Evolutionary conservation across 92 coral and sea anemone species (phyloP).

Genomic region (Muricea muricata): DNA sequence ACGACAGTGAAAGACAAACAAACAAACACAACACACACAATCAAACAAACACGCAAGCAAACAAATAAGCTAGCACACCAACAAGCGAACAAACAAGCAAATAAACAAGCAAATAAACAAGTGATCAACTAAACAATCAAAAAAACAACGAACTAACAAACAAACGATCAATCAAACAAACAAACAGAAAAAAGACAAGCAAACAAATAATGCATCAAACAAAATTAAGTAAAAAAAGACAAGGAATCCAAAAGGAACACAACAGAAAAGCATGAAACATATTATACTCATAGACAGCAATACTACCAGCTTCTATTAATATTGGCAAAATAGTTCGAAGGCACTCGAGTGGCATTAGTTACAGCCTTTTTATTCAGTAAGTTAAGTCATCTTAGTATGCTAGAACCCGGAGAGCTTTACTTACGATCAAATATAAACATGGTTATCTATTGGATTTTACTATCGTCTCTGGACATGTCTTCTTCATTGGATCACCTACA

Average conservation of each 20-base stretch:
- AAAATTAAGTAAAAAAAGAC: no score
- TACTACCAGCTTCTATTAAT: neutral
- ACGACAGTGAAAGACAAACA: neutral
- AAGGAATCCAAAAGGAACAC: no score
- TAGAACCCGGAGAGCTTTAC: neutral
- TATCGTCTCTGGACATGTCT: constrained; percentile 2
- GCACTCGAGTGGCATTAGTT: no score
- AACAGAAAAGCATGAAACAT: no score
- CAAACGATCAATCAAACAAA: no score
- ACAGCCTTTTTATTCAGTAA: no score
- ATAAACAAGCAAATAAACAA: neutral
- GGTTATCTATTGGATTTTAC: neutral
- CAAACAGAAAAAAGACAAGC: no score
- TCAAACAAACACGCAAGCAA: neutral
- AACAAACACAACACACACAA: neutral
- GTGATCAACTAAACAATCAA: neutral
- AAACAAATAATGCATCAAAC: no score
- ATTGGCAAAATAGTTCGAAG: neutral
- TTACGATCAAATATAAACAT: constrained; percentile 6
- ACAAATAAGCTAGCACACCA: neutral
- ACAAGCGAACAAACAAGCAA: neutral
- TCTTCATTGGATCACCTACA: constrained; percentile 9
- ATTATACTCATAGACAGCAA: no score
- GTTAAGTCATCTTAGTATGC: neutral
- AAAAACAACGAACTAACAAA: no score